phyloP scores from a whole-genome alignment of 2,113 vertebrate species.

The Gavia stellata region DNA sequence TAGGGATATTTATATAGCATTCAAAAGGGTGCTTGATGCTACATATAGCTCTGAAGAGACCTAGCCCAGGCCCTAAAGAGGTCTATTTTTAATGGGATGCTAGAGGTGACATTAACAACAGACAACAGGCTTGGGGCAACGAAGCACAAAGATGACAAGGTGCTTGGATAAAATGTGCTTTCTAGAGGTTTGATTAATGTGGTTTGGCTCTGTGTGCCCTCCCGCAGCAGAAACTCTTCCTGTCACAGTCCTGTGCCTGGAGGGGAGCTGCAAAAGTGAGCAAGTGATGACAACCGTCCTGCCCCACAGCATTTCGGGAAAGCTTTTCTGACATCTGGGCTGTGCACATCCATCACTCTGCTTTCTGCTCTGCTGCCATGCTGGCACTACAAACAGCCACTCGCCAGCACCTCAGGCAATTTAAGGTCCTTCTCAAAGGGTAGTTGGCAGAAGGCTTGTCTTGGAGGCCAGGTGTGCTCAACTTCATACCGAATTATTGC shows the following conservation, averaged over 20 bases:
- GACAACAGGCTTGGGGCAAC: background rate
- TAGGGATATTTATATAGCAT: background rate
- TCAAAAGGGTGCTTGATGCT: background rate
- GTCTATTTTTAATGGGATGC: background rate
- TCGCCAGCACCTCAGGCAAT: background rate
- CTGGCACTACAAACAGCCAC: background rate
- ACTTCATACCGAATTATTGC: background rate
- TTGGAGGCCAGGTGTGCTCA: background rate
- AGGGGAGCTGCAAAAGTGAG: background rate
- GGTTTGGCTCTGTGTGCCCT: background rate
- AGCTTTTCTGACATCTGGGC: background rate
- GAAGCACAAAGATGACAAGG: background rate
- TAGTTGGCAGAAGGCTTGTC: background rate
- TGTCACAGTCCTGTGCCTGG: background rate
- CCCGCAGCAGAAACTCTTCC: background rate
- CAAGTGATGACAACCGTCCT: background rate
- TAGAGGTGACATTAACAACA: background rate
- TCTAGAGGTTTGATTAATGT: background rate
- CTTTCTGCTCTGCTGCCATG: background rate
- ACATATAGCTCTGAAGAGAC: background rate
- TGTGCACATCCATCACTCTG: rapidly evolving
- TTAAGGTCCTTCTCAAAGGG: background rate
- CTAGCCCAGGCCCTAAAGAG: background rate
- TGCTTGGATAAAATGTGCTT: background rate
- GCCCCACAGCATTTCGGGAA: background rate